Conservation (phyloP, 2,888 invertebrate species). For the Temnothorax unifasciatus region DNA sequence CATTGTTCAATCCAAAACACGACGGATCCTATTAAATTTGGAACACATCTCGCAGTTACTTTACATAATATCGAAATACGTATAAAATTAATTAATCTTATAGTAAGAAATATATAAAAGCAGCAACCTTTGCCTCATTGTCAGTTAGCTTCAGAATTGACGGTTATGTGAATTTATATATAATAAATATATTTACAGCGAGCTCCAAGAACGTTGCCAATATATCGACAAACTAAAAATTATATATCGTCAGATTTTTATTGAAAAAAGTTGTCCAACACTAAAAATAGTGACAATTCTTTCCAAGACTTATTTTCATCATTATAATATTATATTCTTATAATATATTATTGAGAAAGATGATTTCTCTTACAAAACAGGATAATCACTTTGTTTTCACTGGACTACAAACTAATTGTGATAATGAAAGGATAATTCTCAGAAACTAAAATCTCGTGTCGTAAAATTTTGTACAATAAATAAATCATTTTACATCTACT, state of each 20-base stretch:
- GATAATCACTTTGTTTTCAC: not conserved
- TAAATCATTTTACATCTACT: conserved; percentile 78
- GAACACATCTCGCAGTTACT: conserved; percentile 16
- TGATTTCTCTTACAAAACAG: conserved; percentile 4
- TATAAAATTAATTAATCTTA: conserved; percentile 39
- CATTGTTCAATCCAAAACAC: conserved; percentile 17
- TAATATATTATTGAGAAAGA: conserved; percentile 4
- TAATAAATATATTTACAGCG: conserved; percentile 24
- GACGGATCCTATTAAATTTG: conserved; percentile 17
- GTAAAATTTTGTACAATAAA: conserved; percentile 82
- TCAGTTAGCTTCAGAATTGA: not conserved
- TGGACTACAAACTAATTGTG: not conserved
- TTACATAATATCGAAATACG: conserved; percentile 26
- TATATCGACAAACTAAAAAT: not conserved
- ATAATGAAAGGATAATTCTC: not conserved
- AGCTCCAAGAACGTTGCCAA: not conserved
- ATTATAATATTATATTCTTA: not conserved
- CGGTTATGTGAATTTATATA: conserved; percentile 3
- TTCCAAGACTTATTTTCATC: not conserved
- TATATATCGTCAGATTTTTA: not conserved
- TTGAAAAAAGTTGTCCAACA: not conserved
- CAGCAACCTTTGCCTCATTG: not conserved
- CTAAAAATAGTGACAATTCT: conserved; percentile 2
- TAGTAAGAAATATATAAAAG: conserved; percentile 35
- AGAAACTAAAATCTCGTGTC: conserved; percentile 68